Percentiles rank a stretch among this genome's conserved stretches.
These are phyloP conservation scores for Anseranas semipalmata DNA, from an alignment of 2,113 vertebrate species.

Conservation along the genomic window DNA sequence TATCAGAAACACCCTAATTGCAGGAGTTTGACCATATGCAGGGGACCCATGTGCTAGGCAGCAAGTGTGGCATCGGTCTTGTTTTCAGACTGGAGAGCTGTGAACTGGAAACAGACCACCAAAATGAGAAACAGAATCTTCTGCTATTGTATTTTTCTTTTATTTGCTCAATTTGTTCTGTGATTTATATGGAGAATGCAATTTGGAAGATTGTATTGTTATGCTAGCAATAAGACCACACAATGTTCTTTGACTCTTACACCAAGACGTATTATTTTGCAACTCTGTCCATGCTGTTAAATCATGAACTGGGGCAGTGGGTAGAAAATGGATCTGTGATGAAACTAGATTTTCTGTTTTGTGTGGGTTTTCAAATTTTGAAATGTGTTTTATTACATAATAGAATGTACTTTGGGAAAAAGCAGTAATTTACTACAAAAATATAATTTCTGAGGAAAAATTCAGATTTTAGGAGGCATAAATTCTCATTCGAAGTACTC, in stretches of 20 bases:
- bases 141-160: slow-evolving; percentile 17
- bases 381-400: neutral
- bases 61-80: neutral
- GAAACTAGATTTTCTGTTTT: neutral
- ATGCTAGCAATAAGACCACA: neutral
- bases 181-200: slow-evolving; percentile 29
- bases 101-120: slow-evolving; percentile 9
- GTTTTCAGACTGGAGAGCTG: neutral
- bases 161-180: slow-evolving; percentile 14
- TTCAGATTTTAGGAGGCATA: neutral
- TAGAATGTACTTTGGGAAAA: neutral
- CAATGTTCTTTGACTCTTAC: neutral
- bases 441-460: neutral
- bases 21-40: neutral
- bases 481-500: neutral
- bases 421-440: neutral
- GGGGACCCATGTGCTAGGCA: neutral
- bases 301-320: neutral
- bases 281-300: neutral
- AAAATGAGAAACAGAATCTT: neutral
- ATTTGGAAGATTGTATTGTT: neutral
- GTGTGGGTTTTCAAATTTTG: neutral
- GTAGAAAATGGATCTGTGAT: neutral
- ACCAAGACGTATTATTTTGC: slow-evolving; percentile 11
- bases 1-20: neutral